phyloP scores from a whole-genome alignment of 2,113 vertebrate genomes.

The Entosphenus tridentatus region DNA sequence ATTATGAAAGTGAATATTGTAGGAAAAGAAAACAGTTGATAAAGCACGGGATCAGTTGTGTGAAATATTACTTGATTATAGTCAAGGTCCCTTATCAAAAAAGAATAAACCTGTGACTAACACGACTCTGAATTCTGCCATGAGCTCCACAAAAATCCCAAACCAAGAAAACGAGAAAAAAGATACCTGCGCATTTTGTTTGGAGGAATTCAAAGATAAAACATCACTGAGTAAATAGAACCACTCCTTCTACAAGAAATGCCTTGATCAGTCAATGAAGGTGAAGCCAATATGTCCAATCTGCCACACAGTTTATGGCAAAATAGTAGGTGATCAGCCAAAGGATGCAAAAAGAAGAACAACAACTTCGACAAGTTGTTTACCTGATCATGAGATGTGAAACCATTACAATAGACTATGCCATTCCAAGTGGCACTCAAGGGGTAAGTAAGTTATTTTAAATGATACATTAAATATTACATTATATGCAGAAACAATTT shows the following conservation, averaged over 20 bases:
- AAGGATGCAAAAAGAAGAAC: background rate
- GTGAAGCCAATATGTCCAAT: background rate
- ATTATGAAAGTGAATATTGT: too few relatives aligned
- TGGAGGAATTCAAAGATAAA: background rate
- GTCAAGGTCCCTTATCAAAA: background rate
- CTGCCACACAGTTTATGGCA: background rate
- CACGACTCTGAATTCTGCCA: background rate
- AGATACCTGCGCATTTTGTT: slow-evolving; percentile 1
- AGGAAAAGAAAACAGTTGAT: too few relatives aligned
- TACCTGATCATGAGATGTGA: background rate
- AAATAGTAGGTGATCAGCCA: background rate
- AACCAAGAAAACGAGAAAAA: background rate
- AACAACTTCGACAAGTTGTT: background rate
- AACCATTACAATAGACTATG: too few relatives aligned
- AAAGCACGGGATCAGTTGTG: too few relatives aligned
- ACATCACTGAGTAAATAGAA: background rate
- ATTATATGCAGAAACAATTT: too few relatives aligned
- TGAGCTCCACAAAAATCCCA: background rate
- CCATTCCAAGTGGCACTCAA: too few relatives aligned
- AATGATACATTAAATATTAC: too few relatives aligned
- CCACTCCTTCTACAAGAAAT: background rate
- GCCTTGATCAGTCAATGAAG: background rate
- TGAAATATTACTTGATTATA: too few relatives aligned
- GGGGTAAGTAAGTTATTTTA: too few relatives aligned
- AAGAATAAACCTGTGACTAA: background rate